phyloP scores from a whole-genome alignment of 2,888 invertebrate genomes.

The Acleris literana region DNA sequence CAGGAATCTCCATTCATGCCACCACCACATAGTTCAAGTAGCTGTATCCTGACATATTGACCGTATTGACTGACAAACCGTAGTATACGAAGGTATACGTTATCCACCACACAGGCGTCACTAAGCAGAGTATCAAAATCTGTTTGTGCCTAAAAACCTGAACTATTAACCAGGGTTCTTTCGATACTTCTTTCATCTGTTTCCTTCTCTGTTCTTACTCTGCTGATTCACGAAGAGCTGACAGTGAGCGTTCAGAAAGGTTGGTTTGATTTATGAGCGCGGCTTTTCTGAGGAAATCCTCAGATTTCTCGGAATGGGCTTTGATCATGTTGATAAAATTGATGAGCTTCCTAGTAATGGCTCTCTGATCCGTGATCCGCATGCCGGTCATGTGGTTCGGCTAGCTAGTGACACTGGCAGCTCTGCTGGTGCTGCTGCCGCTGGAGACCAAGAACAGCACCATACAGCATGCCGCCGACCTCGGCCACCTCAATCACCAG shows the following conservation, averaged over 20 bases:
- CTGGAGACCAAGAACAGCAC: too few species aligned
- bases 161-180: conserved; percentile 62
- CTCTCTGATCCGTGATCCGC: conserved; percentile 46
- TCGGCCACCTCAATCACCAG: background rate
- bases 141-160: conserved; percentile 58
- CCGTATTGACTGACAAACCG: conserved; percentile 85
- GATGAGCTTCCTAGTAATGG: conserved; percentile 39
- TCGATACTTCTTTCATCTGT: conserved; percentile 42
- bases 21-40: conserved; percentile 86
- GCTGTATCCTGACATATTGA: conserved; percentile 84
- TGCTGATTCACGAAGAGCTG: conserved; percentile 49
- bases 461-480: conserved; percentile 70
- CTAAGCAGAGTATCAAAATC: conserved; percentile 55
- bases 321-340: conserved; percentile 85
- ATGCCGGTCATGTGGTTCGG: conserved; percentile 78
- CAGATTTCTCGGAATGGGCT: conserved; percentile 85
- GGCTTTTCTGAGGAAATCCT: conserved; percentile 84
- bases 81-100: conserved; percentile 86
- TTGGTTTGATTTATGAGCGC: conserved; percentile 82
- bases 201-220: conserved; percentile 52
- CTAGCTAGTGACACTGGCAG: conserved; percentile 65
- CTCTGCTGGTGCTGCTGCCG: too few species aligned
- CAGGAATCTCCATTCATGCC: conserved; percentile 86
- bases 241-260: conserved; percentile 58
- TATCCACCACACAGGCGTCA: conserved; percentile 83